Conservation (phyloP, 53 echinoderm and acorn worm species). For the Holothuria leucospilota region DNA sequence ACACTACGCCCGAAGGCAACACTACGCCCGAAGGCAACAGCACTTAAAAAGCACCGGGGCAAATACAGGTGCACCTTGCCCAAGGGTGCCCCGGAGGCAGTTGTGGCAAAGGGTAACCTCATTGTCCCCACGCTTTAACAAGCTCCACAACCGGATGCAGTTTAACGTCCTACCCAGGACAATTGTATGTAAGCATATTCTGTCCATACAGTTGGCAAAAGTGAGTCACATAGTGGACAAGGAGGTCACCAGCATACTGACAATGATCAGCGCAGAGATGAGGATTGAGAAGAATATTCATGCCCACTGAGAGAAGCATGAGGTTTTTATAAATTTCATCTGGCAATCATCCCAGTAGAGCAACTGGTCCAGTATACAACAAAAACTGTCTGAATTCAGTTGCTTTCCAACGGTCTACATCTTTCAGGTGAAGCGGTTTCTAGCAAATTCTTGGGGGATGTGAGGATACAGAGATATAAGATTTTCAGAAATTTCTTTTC, state of each 20-base stretch:
- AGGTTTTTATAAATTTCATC: conserved; percentile 6
- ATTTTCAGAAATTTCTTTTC: background rate
- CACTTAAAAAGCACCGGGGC: too few species aligned
- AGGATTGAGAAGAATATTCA: conserved; percentile 31
- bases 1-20: too few species aligned
- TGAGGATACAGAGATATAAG: background rate
- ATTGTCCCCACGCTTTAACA: too few species aligned
- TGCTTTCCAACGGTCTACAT: conserved; percentile 58
- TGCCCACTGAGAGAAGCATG: background rate
- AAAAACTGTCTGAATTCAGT: conserved; percentile 48
- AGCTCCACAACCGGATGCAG: too few species aligned
- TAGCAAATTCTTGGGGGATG: conserved; percentile 36
- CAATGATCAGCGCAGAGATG: conserved; percentile 3
- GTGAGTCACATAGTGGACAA: conserved; percentile 9
- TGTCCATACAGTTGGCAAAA: conserved; percentile 41
- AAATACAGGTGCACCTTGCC: too few species aligned
- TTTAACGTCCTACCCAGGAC: too few species aligned
- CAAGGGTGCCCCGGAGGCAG: too few species aligned
- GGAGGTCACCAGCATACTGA: conserved; percentile 35
- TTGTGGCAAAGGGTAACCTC: too few species aligned
- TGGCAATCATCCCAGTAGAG: background rate
- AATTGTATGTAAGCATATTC: conserved; percentile 36
- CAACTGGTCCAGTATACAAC: conserved; percentile 45
- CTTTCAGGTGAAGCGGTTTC: conserved; percentile 22
- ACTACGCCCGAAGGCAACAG: too few species aligned